Evolutionary conservation across 2,888 invertebrate species (phyloP).

Genomic region (Ennomos quercinarius): DNA sequence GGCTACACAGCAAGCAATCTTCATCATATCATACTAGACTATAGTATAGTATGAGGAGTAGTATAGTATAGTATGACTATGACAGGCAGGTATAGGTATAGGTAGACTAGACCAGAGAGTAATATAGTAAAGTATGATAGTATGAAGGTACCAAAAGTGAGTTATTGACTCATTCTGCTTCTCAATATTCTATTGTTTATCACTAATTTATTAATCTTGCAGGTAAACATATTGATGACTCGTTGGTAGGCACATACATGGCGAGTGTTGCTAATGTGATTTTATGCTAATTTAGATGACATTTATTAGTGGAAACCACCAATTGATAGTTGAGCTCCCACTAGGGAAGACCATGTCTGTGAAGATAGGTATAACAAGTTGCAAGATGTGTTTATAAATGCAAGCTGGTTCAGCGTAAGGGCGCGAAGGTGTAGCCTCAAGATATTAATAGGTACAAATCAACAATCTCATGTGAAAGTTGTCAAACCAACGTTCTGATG

Average conservation of each 20-base stretch:
- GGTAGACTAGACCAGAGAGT: too few relatives aligned
- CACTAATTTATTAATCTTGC: background rate
- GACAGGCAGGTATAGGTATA: too few relatives aligned
- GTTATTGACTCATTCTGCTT: conserved; percentile 9
- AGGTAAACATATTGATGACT: conserved; percentile 9
- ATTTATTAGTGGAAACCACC: conserved; percentile 15
- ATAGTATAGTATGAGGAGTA: background rate
- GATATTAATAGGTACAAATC: conserved; percentile 78
- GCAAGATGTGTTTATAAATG: conserved; percentile 37
- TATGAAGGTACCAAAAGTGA: background rate
- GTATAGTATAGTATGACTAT: too few relatives aligned
- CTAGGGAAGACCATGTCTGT: conserved; percentile 29
- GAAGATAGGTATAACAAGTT: conserved; percentile 5
- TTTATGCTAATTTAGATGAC: conserved; percentile 22
- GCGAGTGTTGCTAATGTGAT: conserved; percentile 14
- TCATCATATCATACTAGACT: too few relatives aligned
- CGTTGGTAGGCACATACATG: background rate
- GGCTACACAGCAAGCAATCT: too few relatives aligned
- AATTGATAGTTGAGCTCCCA: conserved; percentile 12
- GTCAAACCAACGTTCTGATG: conserved; percentile 71
- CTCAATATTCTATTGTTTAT: conserved; percentile 21
- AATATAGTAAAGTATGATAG: background rate
- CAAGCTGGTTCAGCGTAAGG: conserved; percentile 55
- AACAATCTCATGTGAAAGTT: conserved; percentile 80
- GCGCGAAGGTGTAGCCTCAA: conserved; percentile 59